Evolutionary conservation across 2,888 invertebrate genomes (phyloP).

Genomic region (Mythimna albipuncta): DNA sequence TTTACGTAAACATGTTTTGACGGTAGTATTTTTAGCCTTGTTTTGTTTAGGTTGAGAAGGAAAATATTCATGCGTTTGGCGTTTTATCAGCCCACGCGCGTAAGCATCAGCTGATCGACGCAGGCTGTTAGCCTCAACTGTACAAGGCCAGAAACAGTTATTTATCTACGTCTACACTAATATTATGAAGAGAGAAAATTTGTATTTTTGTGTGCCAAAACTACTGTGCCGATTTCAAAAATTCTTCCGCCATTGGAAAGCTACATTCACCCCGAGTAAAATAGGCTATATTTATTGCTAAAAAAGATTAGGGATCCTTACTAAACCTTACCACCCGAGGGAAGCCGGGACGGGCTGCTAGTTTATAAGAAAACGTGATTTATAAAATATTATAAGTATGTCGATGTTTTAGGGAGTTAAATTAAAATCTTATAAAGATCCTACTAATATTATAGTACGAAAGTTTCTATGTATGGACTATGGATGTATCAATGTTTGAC

Average conservation of each 20-base stretch:
- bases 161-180: background rate
- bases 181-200: too few species aligned
- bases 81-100: slow-evolving; percentile 26
- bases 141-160: slow-evolving; percentile 3
- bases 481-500: too few species aligned
- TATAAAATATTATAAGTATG: background rate
- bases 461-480: too few species aligned
- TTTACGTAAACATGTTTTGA: slow-evolving; percentile 52
- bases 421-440: background rate
- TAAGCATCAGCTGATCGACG: slow-evolving; percentile 44
- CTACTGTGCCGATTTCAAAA: too few species aligned
- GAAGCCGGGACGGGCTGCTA: too few species aligned
- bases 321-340: too few species aligned
- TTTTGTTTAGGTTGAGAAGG: slow-evolving; percentile 40
- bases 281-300: too few species aligned
- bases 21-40: slow-evolving; percentile 46
- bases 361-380: background rate
- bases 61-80: slow-evolving; percentile 26
- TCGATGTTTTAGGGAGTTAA: background rate
- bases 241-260: too few species aligned
- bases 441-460: too few species aligned
- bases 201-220: too few species aligned
- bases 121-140: background rate
- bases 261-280: too few species aligned
- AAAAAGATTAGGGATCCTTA: too few species aligned